Conservation (phyloP, 2,113 vertebrate species). For the Albula goreensis region DNA sequence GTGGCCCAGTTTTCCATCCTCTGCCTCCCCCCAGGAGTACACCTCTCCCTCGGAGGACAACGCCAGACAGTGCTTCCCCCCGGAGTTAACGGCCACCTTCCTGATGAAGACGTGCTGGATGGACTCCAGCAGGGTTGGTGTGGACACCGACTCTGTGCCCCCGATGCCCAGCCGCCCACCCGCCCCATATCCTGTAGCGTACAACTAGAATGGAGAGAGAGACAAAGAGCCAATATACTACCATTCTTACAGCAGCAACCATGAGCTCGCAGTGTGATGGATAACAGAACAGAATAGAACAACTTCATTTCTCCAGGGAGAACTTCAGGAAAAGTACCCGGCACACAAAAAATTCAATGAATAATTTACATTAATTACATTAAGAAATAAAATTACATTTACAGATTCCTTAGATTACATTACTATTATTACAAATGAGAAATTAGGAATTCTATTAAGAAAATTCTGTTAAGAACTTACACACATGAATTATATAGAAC, state of each 20-base stretch:
- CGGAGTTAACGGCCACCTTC: slow-evolving; percentile 97
- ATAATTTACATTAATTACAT: too few relatives aligned
- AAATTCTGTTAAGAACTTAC: too few relatives aligned
- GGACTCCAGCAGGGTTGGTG: slow-evolving; percentile 92
- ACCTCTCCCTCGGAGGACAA: slow-evolving; percentile 96
- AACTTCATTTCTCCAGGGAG: too few relatives aligned
- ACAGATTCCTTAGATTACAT: too few relatives aligned
- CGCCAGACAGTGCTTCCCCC: slow-evolving; percentile 95
- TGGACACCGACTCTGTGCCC: slow-evolving; percentile 95
- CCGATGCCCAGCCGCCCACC: slow-evolving; percentile 93
- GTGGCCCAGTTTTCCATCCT: slow-evolving; percentile 95
- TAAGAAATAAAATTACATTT: too few relatives aligned
- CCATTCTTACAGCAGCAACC: neutral
- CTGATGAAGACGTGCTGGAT: slow-evolving; percentile 97
- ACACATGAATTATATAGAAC: too few relatives aligned
- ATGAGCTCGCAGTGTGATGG: neutral
- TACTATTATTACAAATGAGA: too few relatives aligned
- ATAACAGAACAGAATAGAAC: neutral
- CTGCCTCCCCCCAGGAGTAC: slow-evolving; percentile 97
- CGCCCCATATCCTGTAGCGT: slow-evolving; percentile 97
- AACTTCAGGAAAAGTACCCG: too few relatives aligned
- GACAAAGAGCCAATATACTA: neutral
- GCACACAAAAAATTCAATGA: too few relatives aligned
- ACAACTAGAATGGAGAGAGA: slow-evolving; percentile 72
- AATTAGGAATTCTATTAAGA: too few relatives aligned